Conservation (phyloP, 1,140 invertebrate species). For the Megalonaias nervosa region DNA sequence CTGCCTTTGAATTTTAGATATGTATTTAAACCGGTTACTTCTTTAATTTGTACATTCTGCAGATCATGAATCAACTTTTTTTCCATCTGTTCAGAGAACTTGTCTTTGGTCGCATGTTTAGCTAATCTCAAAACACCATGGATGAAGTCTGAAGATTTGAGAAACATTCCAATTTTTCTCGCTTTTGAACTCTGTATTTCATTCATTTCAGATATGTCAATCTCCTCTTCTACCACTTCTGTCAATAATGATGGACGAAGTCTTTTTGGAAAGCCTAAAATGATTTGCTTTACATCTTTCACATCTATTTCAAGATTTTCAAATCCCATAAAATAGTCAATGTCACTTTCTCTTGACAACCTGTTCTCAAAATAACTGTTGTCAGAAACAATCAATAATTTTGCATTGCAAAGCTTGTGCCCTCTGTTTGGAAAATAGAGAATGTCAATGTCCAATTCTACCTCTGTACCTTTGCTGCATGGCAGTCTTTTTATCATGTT, state of each 20-base stretch:
- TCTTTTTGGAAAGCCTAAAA: conserved; percentile 1
- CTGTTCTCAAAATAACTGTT: conserved; percentile 8
- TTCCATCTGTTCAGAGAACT: too few species aligned
- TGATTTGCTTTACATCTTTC: not conserved
- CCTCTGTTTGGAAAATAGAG: conserved; percentile 8
- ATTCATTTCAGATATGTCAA: not conserved
- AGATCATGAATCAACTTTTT: too few species aligned
- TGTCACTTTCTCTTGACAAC: not conserved
- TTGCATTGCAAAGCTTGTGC: not conserved
- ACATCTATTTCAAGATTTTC: conserved; percentile 7
- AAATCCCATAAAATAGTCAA: conserved; percentile 26
- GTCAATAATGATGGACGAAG: conserved; percentile 19
- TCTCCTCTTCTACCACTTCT: conserved; percentile 6
- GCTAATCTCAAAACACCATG: too few species aligned
- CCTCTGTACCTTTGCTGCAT: not conserved
- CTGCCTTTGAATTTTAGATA: not conserved
- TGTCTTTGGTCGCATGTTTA: too few species aligned
- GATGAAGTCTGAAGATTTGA: not conserved
- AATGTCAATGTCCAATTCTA: not conserved
- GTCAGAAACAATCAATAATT: conserved; percentile 11
- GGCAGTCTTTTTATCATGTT: not conserved
- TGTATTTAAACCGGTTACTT: conserved; percentile 6
- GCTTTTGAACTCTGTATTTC: not conserved
- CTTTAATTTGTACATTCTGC: too few species aligned
- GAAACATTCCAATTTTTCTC: not conserved